Conservation (phyloP, 2,113 vertebrate species). For the Pseudorectes ferrugineus region DNA sequence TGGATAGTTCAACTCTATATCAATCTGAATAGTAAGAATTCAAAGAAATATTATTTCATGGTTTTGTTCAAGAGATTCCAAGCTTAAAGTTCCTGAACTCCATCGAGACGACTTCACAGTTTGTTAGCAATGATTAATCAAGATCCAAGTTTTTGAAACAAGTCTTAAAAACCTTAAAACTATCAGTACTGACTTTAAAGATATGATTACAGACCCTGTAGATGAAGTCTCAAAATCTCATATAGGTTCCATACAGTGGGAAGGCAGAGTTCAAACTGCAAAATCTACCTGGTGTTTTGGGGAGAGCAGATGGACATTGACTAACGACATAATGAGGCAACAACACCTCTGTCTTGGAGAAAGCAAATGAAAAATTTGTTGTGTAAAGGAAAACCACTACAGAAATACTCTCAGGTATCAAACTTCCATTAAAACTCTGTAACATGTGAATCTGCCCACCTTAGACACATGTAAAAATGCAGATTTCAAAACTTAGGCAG, state of each 20-base stretch:
- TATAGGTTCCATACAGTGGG: fast-evolving
- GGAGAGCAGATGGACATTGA: background rate
- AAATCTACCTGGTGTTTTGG: background rate
- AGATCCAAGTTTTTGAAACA: background rate
- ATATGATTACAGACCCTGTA: background rate
- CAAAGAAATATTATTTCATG: background rate
- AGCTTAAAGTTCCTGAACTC: background rate
- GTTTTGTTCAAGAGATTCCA: background rate
- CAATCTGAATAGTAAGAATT: background rate
- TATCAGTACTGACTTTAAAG: background rate
- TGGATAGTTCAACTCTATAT: background rate
- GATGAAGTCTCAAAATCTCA: background rate
- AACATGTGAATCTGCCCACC: background rate
- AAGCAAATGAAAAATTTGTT: background rate
- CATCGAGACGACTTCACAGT: background rate
- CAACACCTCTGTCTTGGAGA: background rate
- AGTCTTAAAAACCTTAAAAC: background rate
- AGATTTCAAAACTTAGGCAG: background rate
- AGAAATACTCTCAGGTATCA: background rate
- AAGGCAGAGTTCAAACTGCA: background rate
- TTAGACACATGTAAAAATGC: background rate
- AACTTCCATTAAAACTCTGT: background rate
- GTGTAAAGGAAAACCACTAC: background rate
- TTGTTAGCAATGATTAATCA: background rate
- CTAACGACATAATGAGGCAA: background rate